Percentiles rank a stretch among this genome's conserved stretches.
These are phyloP conservation scores for Drosophila littoralis DNA, from an alignment of 1,140 invertebrate genomes.

Conservation along the genomic window DNA sequence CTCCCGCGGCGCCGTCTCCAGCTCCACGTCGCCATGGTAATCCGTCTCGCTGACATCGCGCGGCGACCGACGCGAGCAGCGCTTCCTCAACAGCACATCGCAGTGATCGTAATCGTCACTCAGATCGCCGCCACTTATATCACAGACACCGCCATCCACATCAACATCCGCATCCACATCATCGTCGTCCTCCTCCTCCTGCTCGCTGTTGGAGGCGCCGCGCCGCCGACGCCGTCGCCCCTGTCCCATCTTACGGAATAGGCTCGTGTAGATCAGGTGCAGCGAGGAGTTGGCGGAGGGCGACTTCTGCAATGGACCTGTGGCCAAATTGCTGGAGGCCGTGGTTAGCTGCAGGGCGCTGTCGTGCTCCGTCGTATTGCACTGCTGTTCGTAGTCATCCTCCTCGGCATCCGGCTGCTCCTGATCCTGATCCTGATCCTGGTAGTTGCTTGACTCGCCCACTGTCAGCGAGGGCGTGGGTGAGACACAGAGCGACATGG, in stretches of 20 bases:
- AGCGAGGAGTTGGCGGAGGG: constrained; percentile 75
- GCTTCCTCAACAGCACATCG: constrained; percentile 57
- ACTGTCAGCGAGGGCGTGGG: constrained; percentile 59
- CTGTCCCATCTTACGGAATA: constrained; percentile 59
- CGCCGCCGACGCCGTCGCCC: constrained; percentile 58
- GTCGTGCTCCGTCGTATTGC: constrained; percentile 59
- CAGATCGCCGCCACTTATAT: constrained; percentile 78
- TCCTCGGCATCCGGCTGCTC: constrained; percentile 41
- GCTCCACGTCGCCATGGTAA: constrained; percentile 74
- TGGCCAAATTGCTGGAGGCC: constrained; percentile 49
- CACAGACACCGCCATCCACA: constrained; percentile 78
- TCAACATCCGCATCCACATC: constrained; percentile 75
- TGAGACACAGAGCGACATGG: constrained; percentile 70
- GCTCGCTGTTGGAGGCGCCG: constrained; percentile 64
- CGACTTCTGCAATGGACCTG: constrained; percentile 66
- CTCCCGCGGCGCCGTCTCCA: constrained; percentile 69
- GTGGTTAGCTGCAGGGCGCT: constrained; percentile 71
- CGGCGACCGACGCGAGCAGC: constrained; percentile 39
- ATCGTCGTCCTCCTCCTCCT: constrained; percentile 57
- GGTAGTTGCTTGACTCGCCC: constrained; percentile 33
- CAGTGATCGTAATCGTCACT: constrained; percentile 80
- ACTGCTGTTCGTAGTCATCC: constrained; percentile 51
- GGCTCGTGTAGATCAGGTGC: constrained; percentile 74
- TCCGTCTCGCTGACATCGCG: constrained; percentile 74
- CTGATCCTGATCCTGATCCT: constrained; percentile 41